Conservation (phyloP, 2,888 invertebrate species). For the Mesopsocus fuscifrons region DNA sequence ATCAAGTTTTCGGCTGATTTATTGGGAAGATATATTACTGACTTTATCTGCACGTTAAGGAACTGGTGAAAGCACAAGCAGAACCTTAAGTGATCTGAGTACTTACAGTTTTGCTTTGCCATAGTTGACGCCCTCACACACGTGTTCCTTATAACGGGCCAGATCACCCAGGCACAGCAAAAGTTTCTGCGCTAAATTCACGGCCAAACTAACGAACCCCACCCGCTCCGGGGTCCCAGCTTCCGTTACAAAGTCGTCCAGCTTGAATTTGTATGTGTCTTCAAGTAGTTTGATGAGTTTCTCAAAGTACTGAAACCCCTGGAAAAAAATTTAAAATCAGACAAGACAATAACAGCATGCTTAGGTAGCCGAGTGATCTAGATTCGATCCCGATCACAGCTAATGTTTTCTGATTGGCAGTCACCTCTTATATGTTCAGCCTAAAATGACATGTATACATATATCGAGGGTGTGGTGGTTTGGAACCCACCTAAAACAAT, state of each 20-base stretch:
- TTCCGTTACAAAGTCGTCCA: constrained; percentile 29
- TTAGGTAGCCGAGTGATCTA: no score
- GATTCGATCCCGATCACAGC: no score
- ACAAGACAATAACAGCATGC: not conserved
- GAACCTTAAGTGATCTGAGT: no score
- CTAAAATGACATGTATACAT: no score
- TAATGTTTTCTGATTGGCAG: no score
- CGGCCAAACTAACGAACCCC: constrained; percentile 49
- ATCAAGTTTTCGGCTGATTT: no score
- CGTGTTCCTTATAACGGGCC: constrained; percentile 74
- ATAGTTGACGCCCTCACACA: constrained; percentile 61
- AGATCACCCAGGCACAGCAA: constrained; percentile 84
- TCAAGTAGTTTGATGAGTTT: constrained; percentile 51
- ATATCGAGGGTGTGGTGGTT: no score
- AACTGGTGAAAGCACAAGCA: no score
- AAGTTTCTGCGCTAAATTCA: constrained; percentile 72
- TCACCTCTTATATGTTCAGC: no score
- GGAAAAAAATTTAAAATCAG: constrained; percentile 13
- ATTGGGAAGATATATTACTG: no score
- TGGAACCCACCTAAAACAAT: no score
- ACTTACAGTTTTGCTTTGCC: constrained; percentile 52
- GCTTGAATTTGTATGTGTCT: constrained; percentile 50
- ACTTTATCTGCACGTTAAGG: no score
- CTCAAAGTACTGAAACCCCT: constrained; percentile 58
- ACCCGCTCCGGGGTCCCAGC: constrained; percentile 34